phyloP scores from a whole-genome alignment of 2,797 vertebrate genomes.

The Mormyrus hasselquistii region DNA sequence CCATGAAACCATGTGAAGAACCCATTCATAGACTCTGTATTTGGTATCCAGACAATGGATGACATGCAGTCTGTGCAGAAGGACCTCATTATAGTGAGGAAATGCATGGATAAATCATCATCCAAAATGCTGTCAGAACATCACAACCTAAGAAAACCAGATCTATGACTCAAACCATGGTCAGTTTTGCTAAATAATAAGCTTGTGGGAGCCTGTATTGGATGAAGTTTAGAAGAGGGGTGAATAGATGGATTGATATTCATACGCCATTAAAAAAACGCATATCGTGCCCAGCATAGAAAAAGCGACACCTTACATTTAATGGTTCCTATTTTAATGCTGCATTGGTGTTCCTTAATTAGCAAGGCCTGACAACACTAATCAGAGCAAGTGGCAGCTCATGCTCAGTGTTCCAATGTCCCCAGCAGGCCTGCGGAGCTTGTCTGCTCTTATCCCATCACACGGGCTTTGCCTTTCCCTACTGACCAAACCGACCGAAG shows the following conservation, averaged over 20 bases:
- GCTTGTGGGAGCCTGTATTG: not conserved
- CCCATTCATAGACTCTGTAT: not conserved
- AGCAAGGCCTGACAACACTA: constrained; percentile 6
- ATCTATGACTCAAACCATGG: not conserved
- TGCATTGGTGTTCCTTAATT: not conserved
- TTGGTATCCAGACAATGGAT: not conserved
- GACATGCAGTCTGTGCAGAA: not conserved
- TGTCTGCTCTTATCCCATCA: not conserved
- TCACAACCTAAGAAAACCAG: not conserved
- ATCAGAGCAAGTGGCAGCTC: not conserved
- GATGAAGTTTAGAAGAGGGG: not conserved
- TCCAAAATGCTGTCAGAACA: not conserved
- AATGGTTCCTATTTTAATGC: not conserved
- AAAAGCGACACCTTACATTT: not conserved
- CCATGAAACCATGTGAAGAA: too few relatives aligned
- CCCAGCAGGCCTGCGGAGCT: not conserved
- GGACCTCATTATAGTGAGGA: not conserved
- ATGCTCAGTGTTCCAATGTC: not conserved
- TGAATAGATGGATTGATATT: not conserved
- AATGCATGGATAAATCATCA: not conserved
- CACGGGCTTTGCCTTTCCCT: not conserved
- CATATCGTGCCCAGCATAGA: not conserved
- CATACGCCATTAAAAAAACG: not conserved
- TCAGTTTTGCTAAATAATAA: not conserved
- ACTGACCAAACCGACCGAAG: not conserved